Percentiles rank a stretch among this genome's conserved stretches.
Conservation (phyloP, 1,140 invertebrate species). For the Rhagoletis pomonella region DNA sequence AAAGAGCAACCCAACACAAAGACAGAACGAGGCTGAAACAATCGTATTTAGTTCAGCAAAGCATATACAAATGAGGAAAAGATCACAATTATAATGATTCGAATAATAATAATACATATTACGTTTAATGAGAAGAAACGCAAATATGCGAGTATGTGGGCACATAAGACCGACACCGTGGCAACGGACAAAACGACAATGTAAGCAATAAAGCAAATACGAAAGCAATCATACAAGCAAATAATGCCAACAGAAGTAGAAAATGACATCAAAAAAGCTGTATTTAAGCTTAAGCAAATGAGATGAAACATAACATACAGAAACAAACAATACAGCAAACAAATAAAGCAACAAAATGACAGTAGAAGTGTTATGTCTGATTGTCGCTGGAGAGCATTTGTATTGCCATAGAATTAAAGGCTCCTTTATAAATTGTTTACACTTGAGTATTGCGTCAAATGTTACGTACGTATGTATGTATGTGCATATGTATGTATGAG, state of each 20-base stretch:
- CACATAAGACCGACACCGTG: background rate
- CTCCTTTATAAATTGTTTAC: constrained; percentile 31
- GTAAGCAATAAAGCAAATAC: constrained; percentile 33
- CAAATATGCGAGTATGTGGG: background rate
- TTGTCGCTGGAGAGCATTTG: background rate
- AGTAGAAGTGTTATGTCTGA: background rate
- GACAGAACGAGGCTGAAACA: background rate
- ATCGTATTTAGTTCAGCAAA: background rate
- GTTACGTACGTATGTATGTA: background rate
- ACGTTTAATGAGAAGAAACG: background rate
- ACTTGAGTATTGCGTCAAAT: constrained; percentile 29
- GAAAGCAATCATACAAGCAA: background rate
- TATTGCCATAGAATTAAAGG: constrained; percentile 45
- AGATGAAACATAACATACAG: constrained; percentile 15
- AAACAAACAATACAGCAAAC: constrained; percentile 45
- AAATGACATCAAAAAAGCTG: background rate
- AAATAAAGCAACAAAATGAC: constrained; percentile 31
- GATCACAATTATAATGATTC: constrained; percentile 24
- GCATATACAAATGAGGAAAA: constrained; percentile 31
- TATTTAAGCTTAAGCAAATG: background rate
- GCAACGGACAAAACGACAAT: background rate
- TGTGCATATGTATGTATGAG: background rate
- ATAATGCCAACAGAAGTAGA: background rate
- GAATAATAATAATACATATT: constrained; percentile 37
- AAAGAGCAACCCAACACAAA: too few relatives aligned